Base-by-base conservation (phyloP, 2,113 vertebrate species). In the Okapia johnstoni region DNA sequence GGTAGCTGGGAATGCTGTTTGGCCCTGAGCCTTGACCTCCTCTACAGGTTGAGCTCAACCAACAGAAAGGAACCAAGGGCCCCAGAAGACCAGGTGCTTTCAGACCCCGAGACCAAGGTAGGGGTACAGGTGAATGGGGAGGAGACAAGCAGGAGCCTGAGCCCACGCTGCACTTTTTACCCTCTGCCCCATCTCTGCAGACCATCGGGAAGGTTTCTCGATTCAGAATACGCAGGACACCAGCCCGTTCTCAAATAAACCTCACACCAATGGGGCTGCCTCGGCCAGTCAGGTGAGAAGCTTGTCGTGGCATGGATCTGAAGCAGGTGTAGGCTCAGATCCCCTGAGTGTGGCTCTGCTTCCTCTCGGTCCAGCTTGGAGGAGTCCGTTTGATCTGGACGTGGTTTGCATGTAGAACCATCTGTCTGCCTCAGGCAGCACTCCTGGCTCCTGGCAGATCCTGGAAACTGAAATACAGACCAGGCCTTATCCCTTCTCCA, bases 251-350 rank as follows among this genome's bases (percentile, higher is more conserved):
- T 61, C 99, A 99, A 85, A 98, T 98, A 96, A 99, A 99, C 97
- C 99, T 99, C 63, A 99, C 99, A 0, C 99, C 99, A 5, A 99
- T 99, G 99, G 99, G 99, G 28, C 99, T 99, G 57, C 99, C 99
- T 93, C 99, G 99, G 95, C 98, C 99, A 17, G 88, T 99, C 98
- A 99, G 99, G 99, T 99, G 96, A 88, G 97, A 55, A 76, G 50
- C 10, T 50, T 36, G 79, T 1, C 43, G 15, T 60, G 23, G 23
- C 23, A 28, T 13, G 28, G 30, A 19, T 12, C 55, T 73, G 4
- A 80, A 61, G 36, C 8, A 66, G 36, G 57, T 81, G 12, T 54
- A 66, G 58, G 19, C 70, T 76, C 14, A 17, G 28, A 48, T 46
- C 48, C 81, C 33, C 95, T 50, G 12, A 79, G 43, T 33, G 33